These are phyloP conservation scores for Euura lappo DNA, from an alignment of 1,140 invertebrate species.

Conservation along the genomic window DNA sequence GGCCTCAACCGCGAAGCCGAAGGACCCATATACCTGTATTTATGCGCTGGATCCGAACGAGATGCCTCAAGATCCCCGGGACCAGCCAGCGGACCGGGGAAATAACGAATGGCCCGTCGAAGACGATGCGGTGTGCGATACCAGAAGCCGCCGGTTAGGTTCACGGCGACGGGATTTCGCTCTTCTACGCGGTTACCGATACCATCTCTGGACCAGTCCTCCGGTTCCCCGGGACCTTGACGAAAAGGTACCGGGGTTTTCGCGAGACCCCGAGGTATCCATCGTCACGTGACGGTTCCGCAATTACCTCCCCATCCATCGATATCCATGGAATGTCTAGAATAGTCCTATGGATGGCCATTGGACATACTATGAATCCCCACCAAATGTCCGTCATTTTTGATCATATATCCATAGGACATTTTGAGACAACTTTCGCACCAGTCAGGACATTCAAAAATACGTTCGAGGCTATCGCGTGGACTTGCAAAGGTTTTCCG, in stretches of 20 bases:
- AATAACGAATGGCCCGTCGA: constrained; percentile 55
- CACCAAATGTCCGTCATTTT: too few relatives aligned
- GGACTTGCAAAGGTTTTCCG: too few relatives aligned
- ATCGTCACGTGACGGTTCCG: too few relatives aligned
- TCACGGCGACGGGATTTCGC: not conserved
- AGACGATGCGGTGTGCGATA: constrained; percentile 59
- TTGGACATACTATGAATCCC: too few relatives aligned
- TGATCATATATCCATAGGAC: too few relatives aligned
- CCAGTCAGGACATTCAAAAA: too few relatives aligned
- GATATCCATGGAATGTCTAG: too few relatives aligned
- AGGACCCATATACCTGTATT: not conserved
- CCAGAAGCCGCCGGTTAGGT: constrained; percentile 34
- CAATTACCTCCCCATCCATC: too few relatives aligned
- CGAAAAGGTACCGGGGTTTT: not conserved
- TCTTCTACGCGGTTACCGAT: not conserved
- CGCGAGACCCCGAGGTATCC: too few relatives aligned
- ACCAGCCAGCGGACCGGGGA: constrained; percentile 10
- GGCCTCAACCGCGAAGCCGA: not conserved
- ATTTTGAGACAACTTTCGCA: too few relatives aligned
- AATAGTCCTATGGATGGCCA: too few relatives aligned
- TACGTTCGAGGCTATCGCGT: too few relatives aligned
- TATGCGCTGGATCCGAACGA: constrained; percentile 4
- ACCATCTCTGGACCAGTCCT: not conserved
- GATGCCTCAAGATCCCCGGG: constrained; percentile 29
- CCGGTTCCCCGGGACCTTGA: not conserved